Base-by-base conservation (phyloP, 1,140 invertebrate genomes). In the Drosophila kanapiae region DNA sequence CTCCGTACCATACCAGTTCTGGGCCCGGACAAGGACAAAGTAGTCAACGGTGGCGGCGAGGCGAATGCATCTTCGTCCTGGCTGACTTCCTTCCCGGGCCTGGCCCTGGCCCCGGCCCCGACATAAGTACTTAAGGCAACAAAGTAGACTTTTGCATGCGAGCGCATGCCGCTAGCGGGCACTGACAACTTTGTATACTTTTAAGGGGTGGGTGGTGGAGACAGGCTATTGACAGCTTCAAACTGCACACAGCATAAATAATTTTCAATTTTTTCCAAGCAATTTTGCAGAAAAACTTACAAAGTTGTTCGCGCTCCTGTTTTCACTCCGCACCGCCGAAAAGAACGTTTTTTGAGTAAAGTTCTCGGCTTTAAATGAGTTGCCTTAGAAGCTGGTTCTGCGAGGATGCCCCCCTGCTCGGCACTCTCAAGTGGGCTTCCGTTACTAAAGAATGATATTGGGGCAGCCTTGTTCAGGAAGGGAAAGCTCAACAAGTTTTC, bases 121-220 rank as follows among this genome's bases (percentile, higher is more conserved):
- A 74, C 85, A 88, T 88, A 88, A 88, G 85, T 88, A 90, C 81
- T 88, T 90, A 85, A 85, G 78, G 85, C 85, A 90, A 88, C 85
- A 88, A 88, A 88, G 85, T 88, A 85, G 81, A 91, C 81, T 85
- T 81, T 82, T 82, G 85, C 85, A 88, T 88, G 86, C 85, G 81
- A 85, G 85, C 85, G 86, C 84, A 88, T 90, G 84, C 84, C 77
- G 82, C 63, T 75, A 58, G 75, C 75, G 57, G 75, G 64, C 65
- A 51, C 64, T 58, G 61, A 75, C 86, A 88, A 88, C 85, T 88
- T 88, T 90, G 85, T 88, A 47, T 90, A 60, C 75, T 72, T 76
- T 51, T 62, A 14, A 49, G 42, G 69, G 35, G 29, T 37, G 37
- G 29, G 45, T 27, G 35, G 14, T 33, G 56, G 51, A 59, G 62